A percentile compares a stretch with the other conserved stretches of the same genome.
Conservation (phyloP, 1,140 invertebrate species). For the Trialeurodes vaporariorum region DNA sequence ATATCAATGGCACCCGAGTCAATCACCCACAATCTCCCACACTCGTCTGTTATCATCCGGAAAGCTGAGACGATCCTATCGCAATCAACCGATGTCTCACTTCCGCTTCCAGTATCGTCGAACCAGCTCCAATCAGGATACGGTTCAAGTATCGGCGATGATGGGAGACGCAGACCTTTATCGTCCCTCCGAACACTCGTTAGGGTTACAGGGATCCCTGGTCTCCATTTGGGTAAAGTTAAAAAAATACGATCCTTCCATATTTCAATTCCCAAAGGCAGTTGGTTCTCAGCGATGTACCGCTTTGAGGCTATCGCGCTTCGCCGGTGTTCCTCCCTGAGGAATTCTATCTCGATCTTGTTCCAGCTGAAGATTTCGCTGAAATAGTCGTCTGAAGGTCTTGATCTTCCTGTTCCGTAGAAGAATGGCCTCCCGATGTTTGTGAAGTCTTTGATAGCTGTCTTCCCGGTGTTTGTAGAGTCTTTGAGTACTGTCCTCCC, state of each 20-base stretch:
- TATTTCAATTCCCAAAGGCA: slow-evolving; percentile 59
- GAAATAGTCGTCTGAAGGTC: slow-evolving; percentile 8
- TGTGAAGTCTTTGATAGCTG: not conserved
- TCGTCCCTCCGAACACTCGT: slow-evolving; percentile 26
- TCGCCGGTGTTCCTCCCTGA: slow-evolving; percentile 13
- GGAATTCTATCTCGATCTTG: slow-evolving; percentile 24
- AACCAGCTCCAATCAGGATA: slow-evolving; percentile 65
- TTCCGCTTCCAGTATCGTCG: slow-evolving; percentile 39
- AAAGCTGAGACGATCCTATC: slow-evolving; percentile 61
- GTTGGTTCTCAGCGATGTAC: slow-evolving; percentile 54
- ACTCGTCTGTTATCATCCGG: slow-evolving; percentile 54
- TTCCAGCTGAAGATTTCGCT: slow-evolving; percentile 24
- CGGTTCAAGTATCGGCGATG: slow-evolving; percentile 49
- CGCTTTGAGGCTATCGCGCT: slow-evolving; percentile 35
- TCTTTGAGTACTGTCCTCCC: not conserved
- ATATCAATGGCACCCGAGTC: slow-evolving; percentile 63
- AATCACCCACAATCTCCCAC: slow-evolving; percentile 55
- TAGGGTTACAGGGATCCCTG: slow-evolving; percentile 56
- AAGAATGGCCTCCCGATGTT: not conserved
- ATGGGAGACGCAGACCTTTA: slow-evolving; percentile 32
- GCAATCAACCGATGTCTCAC: slow-evolving; percentile 37
- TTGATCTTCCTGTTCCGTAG: not conserved
- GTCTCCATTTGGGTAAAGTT: slow-evolving; percentile 59
- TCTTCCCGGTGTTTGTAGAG: too few relatives aligned
- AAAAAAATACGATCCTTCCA: slow-evolving; percentile 40